Evolutionary conservation across 2,797 vertebrate genomes (phyloP), one percentile per base, ranked within the genome.

Genomic region (Myripristis murdjan): DNA sequence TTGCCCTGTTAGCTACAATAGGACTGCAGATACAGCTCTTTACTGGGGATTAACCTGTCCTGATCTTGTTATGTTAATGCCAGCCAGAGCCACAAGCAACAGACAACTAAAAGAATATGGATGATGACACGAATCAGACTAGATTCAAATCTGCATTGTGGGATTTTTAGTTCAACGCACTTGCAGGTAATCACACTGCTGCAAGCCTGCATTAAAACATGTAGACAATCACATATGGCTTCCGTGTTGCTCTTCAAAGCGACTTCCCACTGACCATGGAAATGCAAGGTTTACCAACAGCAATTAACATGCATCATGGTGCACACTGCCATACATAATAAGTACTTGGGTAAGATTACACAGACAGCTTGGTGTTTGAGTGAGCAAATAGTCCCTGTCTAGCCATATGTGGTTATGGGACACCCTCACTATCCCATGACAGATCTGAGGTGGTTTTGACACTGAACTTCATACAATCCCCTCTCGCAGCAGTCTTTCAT

Each of bases 231-330:
- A 55, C 48, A 62, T 63, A 72, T 44, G 33, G 7, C 71, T 52
- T 70, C 43, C 51, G 20, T 54, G 44, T 64, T 79, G 68, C 73
- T 82, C 68, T 73, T 75, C 37, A 59, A 60, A 63, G 59, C 37
- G 28, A 66, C 79, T 67, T 65, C 28, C 56, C 53, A 64, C 63
- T 62, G 39, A 73, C 83, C 76, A 81, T 76, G 69, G 49, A 78
- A 77, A 70, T 68, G 83, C 85, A 68, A 70, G 63, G 56, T 67
- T 82, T 82, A 86, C 84, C 89, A 85, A 75, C 70, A 78, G 75
- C 78, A 85, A 93, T 93, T 91, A 92, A 79, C 75, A 92, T 89
- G 87, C 88, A 89, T 91, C 83, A 83, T 70, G 64, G 69, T 64
- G 75, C 57, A 72, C 46, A 51, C 77, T 73, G 75, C 73, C 77